These are phyloP conservation scores for Cotesia glomerata DNA, from an alignment of 1,140 invertebrate genomes.

Conservation along the genomic window DNA sequence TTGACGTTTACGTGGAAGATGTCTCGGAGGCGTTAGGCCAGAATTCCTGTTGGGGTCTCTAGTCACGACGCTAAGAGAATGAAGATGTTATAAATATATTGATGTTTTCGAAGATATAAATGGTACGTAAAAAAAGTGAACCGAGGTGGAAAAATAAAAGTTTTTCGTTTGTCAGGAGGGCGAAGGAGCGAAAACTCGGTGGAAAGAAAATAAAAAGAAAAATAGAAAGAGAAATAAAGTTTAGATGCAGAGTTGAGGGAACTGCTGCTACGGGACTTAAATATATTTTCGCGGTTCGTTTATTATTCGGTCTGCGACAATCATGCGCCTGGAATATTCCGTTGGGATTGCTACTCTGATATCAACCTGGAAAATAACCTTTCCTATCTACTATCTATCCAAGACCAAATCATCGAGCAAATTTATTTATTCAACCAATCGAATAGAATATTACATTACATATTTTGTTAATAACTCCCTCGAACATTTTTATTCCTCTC, in stretches of 20 bases:
- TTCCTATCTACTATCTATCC: neutral
- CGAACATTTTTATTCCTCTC: too few species aligned
- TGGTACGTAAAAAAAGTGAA: too few species aligned
- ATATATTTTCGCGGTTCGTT: conserved; percentile 56
- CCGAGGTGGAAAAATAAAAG: neutral
- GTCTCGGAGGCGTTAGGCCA: too few species aligned
- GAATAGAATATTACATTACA: too few species aligned
- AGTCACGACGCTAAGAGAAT: too few species aligned
- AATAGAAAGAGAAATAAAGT: neutral
- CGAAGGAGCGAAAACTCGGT: neutral
- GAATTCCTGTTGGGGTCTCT: too few species aligned
- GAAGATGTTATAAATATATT: too few species aligned
- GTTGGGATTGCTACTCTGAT: conserved; percentile 16
- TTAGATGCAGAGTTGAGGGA: neutral
- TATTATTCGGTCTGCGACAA: conserved; percentile 52
- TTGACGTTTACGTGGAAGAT: too few species aligned
- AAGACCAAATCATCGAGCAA: neutral
- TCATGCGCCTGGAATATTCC: conserved; percentile 23
- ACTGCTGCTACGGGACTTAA: conserved; percentile 27
- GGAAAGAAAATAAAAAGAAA: neutral
- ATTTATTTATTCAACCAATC: neutral
- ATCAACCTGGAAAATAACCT: conserved; percentile 15
- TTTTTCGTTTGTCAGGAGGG: neutral
- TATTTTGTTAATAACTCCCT: too few species aligned
- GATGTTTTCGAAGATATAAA: too few species aligned